Evolutionary conservation across 1,140 invertebrate genomes (phyloP), one percentile per base, ranked within the genome.

Genomic region (Helicorthomorpha holstii): DNA sequence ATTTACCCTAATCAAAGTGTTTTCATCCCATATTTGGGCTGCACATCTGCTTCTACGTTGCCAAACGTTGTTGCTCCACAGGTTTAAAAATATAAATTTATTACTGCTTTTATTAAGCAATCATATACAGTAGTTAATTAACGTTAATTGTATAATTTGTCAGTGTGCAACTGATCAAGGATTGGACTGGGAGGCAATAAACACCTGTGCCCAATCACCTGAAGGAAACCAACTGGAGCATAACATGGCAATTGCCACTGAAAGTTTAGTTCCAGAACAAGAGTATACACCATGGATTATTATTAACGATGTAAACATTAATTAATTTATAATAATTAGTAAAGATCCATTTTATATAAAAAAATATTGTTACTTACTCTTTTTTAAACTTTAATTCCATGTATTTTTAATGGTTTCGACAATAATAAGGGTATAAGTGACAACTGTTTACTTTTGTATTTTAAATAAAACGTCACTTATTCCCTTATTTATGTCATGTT

Each of bases 261-360:
- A 25, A 29, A 23, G 2, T 26, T 24, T 51, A 2, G 21, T 48
- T 25, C 50, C 50, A 4, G 19, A 3, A 43, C 25, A 23, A 3
- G 24, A 7, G 2, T 51, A 12, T n/a, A 26, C 45, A 7, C 50
- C 50, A 48, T 48, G 38, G 41, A 51, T 51, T n/a, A 45, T 23
- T 2, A 27, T 51, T 3, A 51, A 51, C 22, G 50, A 27, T 10
- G 50, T 51, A 51, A 34, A n/a, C n/a, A n/a, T n/a, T n/a, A n/a
- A n/a, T n/a, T n/a, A n/a, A n/a, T n/a, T n/a, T n/a, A n/a, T n/a
- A n/a, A n/a, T n/a, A n/a, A n/a, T n/a, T n/a, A n/a, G n/a, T n/a
- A n/a, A n/a, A n/a, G n/a, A n/a, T n/a, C n/a, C n/a, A n/a, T n/a
- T n/a, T n/a, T n/a, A n/a, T n/a, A n/a, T n/a, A n/a, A n/a, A n/a